These are phyloP conservation scores for Botia almorhae DNA, from an alignment of 2,797 vertebrate genomes.

Conservation along the genomic window DNA sequence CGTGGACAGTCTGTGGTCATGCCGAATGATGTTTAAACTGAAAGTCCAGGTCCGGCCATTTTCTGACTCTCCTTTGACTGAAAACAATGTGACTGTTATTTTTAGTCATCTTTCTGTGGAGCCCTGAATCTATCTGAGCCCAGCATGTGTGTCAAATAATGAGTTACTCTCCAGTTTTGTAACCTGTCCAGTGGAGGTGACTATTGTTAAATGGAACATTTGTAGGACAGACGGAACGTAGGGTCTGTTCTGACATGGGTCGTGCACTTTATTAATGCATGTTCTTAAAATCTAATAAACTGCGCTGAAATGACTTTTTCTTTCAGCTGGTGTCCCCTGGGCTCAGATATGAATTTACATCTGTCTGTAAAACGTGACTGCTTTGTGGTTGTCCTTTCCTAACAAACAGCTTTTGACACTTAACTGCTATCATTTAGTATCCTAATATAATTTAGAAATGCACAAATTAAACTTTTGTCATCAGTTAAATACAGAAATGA, in stretches of 20 bases:
- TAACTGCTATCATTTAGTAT: too few species aligned
- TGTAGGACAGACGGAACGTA: neutral
- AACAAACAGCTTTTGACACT: too few species aligned
- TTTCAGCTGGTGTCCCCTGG: neutral
- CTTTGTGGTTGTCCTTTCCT: too few species aligned
- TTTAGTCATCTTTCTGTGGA: slow-evolving; percentile 7
- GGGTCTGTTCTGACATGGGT: neutral
- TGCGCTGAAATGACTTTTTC: too few species aligned
- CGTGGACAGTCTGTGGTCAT: neutral
- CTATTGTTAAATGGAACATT: slow-evolving; percentile 5
- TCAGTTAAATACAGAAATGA: neutral
- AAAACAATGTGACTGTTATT: slow-evolving; percentile 27
- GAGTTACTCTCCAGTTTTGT: neutral
- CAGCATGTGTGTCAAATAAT: slow-evolving; percentile 9
- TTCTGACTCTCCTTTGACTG: slow-evolving; percentile 4
- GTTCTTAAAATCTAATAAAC: too few species aligned
- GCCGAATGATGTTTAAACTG: neutral
- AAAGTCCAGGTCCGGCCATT: neutral
- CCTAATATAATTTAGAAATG: too few species aligned
- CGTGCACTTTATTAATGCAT: neutral
- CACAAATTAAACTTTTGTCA: neutral
- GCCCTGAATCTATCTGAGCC: neutral
- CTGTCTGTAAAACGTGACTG: too few species aligned
- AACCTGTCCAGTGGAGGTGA: slow-evolving; percentile 8
- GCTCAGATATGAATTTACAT: neutral